Evolutionary conservation across 2,888 invertebrate genomes (phyloP).

Genomic region (Eilema depressum): DNA sequence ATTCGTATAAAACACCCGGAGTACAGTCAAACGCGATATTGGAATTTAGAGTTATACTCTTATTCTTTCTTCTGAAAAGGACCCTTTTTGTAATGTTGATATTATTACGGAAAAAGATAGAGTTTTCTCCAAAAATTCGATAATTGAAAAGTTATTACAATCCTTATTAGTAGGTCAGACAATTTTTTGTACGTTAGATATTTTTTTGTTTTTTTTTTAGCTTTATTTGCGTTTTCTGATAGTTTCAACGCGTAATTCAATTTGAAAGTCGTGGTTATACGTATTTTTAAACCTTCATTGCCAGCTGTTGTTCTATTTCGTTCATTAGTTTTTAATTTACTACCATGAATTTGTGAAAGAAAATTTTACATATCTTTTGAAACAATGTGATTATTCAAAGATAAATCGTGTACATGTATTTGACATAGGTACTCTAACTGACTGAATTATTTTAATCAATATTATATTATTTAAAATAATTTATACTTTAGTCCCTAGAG

Average conservation of each 20-base stretch:
- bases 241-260: background rate
- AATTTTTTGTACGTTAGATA: background rate
- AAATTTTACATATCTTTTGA: no score
- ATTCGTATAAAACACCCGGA: conserved; percentile 78
- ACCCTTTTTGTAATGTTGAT: background rate
- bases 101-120: background rate
- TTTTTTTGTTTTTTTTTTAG: no score
- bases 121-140: background rate
- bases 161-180: background rate
- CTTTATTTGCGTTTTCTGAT: background rate
- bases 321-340: background rate
- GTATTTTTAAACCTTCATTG: no score
- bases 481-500: background rate
- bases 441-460: background rate
- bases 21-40: conserved; percentile 63
- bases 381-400: no score
- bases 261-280: background rate
- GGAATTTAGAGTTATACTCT: conserved; percentile 33
- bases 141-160: no score
- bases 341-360: no score
- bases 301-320: background rate
- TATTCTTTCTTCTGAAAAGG: background rate
- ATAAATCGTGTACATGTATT: no score
- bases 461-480: background rate
- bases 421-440: no score